These are phyloP conservation scores for Onychorhynchus coronatus DNA, from an alignment of 2,113 vertebrate genomes.

Conservation along the genomic window DNA sequence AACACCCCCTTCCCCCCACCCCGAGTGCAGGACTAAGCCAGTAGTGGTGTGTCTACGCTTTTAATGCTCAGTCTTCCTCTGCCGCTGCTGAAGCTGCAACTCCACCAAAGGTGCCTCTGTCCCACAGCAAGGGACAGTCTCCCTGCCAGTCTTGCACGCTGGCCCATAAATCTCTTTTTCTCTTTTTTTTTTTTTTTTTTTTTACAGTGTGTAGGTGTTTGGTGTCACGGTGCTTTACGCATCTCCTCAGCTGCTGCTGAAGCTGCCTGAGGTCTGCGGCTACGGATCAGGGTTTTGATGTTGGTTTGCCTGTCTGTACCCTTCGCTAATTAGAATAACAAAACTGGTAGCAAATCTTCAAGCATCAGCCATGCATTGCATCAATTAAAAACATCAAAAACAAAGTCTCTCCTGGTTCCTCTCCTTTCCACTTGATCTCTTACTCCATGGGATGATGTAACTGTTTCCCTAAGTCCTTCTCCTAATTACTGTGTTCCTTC, in stretches of 20 bases:
- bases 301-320: constrained; percentile 42
- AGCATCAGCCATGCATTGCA: constrained; percentile 56
- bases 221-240: constrained; percentile 22
- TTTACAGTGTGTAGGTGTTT: not conserved
- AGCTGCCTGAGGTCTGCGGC: constrained; percentile 3
- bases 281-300: constrained; percentile 53
- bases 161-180: not conserved
- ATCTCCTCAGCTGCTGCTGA: not conserved
- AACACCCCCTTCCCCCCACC: not conserved
- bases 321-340: constrained; percentile 64
- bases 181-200: not conserved
- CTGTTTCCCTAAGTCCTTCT: not conserved
- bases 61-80: not conserved
- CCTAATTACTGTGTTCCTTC: constrained; percentile 18
- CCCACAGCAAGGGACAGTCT: not conserved
- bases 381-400: constrained; percentile 69
- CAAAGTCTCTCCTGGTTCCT: constrained; percentile 28
- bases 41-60: not conserved
- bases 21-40: not conserved
- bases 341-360: constrained; percentile 67
- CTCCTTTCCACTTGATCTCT: constrained; percentile 57
- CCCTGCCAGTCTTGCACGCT: not conserved
- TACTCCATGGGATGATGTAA: constrained; percentile 36
- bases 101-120: not conserved
- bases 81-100: not conserved